A percentile compares a stretch with the other conserved stretches of the same genome.
Conservation (phyloP, 2,113 vertebrate genomes). For the Pseudorhombus dupliciocellatus region DNA sequence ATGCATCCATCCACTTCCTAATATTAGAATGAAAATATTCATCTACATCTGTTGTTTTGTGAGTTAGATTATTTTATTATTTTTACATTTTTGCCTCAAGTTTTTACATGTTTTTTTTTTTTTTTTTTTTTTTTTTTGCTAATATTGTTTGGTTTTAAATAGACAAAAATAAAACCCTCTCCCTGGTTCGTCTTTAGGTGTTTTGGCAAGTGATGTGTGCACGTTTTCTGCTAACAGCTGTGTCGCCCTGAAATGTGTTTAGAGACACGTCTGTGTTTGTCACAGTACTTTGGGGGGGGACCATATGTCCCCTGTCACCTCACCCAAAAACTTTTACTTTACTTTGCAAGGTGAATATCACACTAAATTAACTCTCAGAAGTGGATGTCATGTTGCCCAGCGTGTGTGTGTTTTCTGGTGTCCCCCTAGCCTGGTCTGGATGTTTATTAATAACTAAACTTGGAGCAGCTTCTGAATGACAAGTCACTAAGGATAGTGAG, state of each 20-base stretch:
- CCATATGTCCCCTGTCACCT: constrained; percentile 63
- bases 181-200: constrained; percentile 52
- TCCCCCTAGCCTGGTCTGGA: constrained; percentile 33
- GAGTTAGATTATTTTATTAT: constrained; percentile 25
- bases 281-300: constrained; percentile 49
- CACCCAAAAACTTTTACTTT: constrained; percentile 56
- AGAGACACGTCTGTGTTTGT: constrained; percentile 55
- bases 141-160: constrained; percentile 24
- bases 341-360: constrained; percentile 56
- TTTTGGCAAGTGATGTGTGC: constrained; percentile 58
- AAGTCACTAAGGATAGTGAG: constrained; percentile 43
- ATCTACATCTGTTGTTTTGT: constrained; percentile 61
- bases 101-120: not conserved
- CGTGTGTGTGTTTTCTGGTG: not conserved
- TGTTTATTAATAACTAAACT: constrained; percentile 72
- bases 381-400: constrained; percentile 8
- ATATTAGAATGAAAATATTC: constrained; percentile 47
- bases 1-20: constrained; percentile 44
- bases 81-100: constrained; percentile 40
- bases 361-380: constrained; percentile 31
- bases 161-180: constrained; percentile 45
- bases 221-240: constrained; percentile 67
- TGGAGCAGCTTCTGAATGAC: constrained; percentile 73
- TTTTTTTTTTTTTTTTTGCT: not conserved
- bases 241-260: constrained; percentile 69